Evolutionary conservation across 2,888 invertebrate species (phyloP).

Genomic region (Rhagonycha lutea): DNA sequence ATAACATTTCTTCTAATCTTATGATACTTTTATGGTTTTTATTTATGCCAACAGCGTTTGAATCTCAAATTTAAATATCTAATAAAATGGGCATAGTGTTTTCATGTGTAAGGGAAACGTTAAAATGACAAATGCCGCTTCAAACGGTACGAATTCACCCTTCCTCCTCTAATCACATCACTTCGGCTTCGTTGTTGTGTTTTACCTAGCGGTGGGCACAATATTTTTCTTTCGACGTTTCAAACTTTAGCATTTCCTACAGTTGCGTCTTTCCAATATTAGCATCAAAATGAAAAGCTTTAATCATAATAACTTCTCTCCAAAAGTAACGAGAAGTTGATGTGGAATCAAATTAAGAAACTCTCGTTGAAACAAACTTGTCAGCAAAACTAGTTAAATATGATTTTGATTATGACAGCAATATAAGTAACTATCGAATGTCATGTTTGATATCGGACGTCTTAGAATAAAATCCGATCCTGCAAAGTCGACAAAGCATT

Average conservation of each 20-base stretch:
- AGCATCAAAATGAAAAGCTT: no score
- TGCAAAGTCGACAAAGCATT: slow-evolving; percentile 26
- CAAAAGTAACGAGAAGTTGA: not conserved
- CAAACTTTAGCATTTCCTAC: not conserved
- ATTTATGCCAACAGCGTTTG: not conserved
- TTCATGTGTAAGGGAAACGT: not conserved
- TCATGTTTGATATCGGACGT: not conserved
- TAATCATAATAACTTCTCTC: no score
- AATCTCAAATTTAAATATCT: not conserved
- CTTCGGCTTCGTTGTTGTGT: not conserved
- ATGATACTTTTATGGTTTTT: not conserved
- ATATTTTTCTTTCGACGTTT: not conserved
- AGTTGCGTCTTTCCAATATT: no score
- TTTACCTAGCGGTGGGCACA: not conserved
- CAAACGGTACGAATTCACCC: not conserved
- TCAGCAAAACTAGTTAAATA: not conserved
- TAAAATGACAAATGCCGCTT: not conserved
- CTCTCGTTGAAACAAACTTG: not conserved
- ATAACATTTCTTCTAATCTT: not conserved
- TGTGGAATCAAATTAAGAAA: not conserved
- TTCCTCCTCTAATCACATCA: not conserved
- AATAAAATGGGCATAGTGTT: not conserved
- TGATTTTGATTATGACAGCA: not conserved
- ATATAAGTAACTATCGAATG: not conserved
- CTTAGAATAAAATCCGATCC: slow-evolving; percentile 25